Percentiles rank a stretch among this genome's conserved stretches.
These are phyloP conservation scores for Entosphenus tridentatus DNA, from an alignment of 2,113 vertebrate genomes.

Conservation along the genomic window DNA sequence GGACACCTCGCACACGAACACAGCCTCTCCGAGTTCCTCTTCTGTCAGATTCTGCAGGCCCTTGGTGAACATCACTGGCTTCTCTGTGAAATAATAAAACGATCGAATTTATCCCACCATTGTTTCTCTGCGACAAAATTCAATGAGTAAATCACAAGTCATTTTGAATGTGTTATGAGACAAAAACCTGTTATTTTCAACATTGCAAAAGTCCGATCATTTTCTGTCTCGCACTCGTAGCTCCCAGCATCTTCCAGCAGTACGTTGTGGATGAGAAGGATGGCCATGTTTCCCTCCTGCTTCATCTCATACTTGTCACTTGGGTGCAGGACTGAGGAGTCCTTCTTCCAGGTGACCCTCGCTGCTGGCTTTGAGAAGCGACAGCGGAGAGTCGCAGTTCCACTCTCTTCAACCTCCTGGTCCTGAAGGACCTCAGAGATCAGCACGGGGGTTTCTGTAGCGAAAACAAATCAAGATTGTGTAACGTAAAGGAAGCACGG, in stretches of 20 bases:
- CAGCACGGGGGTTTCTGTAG: background rate
- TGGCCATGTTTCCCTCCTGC: background rate
- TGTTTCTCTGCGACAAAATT: too few relatives aligned
- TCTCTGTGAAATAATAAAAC: too few relatives aligned
- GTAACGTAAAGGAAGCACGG: background rate
- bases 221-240: slow-evolving; percentile 1
- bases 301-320: slow-evolving; percentile 2
- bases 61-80: too few relatives aligned
- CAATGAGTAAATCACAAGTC: too few relatives aligned
- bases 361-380: slow-evolving; percentile 1
- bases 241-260: background rate
- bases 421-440: background rate
- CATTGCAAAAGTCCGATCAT: background rate
- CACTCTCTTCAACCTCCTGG: slow-evolving; percentile 4
- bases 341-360: slow-evolving; percentile 1
- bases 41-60: too few relatives aligned
- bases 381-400: slow-evolving; percentile 3
- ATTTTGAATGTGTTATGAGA: too few relatives aligned
- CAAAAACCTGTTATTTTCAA: too few relatives aligned
- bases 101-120: too few relatives aligned
- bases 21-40: too few relatives aligned
- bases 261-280: slow-evolving; percentile 1
- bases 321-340: background rate
- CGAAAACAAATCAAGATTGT: background rate
- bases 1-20: too few relatives aligned